A percentile compares a stretch with the other conserved stretches of the same genome.
Evolutionary conservation across 2,797 vertebrate species (phyloP).

Genomic region (Lycodopsis pacificus): DNA sequence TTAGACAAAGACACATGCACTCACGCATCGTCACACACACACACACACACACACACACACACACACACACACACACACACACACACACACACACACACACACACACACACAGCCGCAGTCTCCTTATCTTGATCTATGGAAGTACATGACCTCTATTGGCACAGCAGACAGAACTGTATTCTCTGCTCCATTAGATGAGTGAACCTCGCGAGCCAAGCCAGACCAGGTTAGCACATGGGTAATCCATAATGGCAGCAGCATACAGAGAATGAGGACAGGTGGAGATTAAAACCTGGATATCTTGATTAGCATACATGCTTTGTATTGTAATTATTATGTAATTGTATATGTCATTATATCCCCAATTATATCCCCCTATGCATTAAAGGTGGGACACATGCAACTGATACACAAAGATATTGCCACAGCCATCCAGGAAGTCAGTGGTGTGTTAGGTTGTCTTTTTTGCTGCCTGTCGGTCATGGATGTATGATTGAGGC

Average conservation of each 20-base stretch:
- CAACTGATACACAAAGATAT: neutral
- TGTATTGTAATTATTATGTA: no score
- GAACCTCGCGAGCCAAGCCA: conserved; percentile 28
- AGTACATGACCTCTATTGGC: conserved; percentile 66
- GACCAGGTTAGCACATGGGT: conserved; percentile 14
- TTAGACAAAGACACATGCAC: conserved; percentile 3
- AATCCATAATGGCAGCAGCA: conserved; percentile 11
- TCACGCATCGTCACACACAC: neutral
- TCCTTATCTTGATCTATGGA: conserved; percentile 73
- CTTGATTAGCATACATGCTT: neutral
- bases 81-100: neutral
- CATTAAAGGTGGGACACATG: neutral
- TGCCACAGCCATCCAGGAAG: neutral
- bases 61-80: neutral
- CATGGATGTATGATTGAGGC: neutral
- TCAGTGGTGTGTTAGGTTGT: neutral
- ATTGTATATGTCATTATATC: no score
- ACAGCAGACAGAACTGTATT: conserved; percentile 40
- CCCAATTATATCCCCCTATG: neutral
- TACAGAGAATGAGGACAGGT: neutral
- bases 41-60: neutral
- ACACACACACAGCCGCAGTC: conserved; percentile 24
- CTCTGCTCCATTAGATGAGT: conserved; percentile 63
- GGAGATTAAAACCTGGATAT: neutral
- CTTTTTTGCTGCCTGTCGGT: neutral